Base-by-base conservation (phyloP, 2,888 invertebrate genomes). In the Galerucella nymphaeae region DNA sequence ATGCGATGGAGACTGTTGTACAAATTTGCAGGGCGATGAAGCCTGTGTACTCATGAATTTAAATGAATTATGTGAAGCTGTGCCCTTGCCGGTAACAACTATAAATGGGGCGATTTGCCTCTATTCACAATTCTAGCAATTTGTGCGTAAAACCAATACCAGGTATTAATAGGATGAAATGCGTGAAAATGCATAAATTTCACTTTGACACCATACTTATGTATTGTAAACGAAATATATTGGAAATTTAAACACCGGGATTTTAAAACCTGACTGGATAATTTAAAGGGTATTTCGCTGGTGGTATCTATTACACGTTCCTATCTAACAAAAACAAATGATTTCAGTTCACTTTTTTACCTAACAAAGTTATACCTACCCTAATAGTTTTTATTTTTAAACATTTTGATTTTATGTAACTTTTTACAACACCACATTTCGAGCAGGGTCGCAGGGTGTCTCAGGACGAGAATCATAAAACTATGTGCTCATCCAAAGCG, bases 101-200 rank as follows among this genome's bases (percentile, higher is more conserved):
- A 45, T 50, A 20, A 66, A 71, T 45, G 18, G 16, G 18, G 53
- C 53, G 16, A 74, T 68, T 69, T 69, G 69, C 68, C 50, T 61
- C 50, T 61, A 66, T 73, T 73, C 71, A 71, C 68, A 73, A 66
- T 75, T 73, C 71, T 48, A 73, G 59, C 73, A 75, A 75, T 72
- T 72, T 71, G 70, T 72, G 75, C 72, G 72, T 77, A 63, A 48
- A 74, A 69, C 72, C 73, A 66, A 66, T 70, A 62, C 70, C 72
- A 55, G 69, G 75, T 59, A 71, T 77, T 72, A 74, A 73, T 55
- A 62, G 74, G 75, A 73, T 72, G 64, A 70, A 74, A 77, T 74
- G 72, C 74, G 71, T 65, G 75, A 71, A 71, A 77, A 77, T 74
- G 70, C 73, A 73, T 74, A 75, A 77, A 74, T 75, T 77, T 73